Evolutionary conservation across 2,797 vertebrate species (phyloP).

Genomic region (Anabacerthia variegaticeps): DNA sequence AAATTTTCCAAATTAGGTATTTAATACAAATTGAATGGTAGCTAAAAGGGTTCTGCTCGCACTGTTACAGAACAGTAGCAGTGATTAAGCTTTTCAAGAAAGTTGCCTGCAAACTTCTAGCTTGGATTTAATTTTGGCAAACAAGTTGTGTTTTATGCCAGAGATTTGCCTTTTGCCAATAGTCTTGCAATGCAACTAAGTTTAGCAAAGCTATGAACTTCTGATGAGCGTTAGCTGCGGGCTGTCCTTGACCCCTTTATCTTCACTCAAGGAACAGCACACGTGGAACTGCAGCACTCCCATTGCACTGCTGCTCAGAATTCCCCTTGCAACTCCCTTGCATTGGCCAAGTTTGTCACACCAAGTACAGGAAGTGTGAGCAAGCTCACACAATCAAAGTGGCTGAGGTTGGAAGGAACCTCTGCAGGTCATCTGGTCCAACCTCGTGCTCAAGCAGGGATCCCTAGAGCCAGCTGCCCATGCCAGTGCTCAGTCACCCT

Average conservation of each 20-base stretch:
- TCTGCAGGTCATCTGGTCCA: neutral
- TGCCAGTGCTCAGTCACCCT: neutral
- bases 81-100: neutral
- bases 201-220: neutral
- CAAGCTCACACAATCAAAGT: neutral
- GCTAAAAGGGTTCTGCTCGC: neutral
- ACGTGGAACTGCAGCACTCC: neutral
- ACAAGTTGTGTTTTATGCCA: neutral
- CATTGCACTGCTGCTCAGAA: rapidly evolving
- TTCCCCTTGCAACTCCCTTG: neutral
- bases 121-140: neutral
- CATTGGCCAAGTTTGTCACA: neutral
- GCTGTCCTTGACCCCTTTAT: neutral
- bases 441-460: neutral
- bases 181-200: neutral
- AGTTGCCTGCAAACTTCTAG: neutral
- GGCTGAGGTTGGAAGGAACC: neutral
- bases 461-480: neutral
- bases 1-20: neutral
- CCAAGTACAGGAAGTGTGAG: neutral
- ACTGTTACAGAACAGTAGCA: neutral
- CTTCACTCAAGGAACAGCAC: neutral
- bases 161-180: neutral
- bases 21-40: neutral
- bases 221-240: neutral